Evolutionary conservation across 2,113 vertebrate species (phyloP), one percentile per base, ranked within the genome.

Genomic region (Acinonyx jubatus): DNA sequence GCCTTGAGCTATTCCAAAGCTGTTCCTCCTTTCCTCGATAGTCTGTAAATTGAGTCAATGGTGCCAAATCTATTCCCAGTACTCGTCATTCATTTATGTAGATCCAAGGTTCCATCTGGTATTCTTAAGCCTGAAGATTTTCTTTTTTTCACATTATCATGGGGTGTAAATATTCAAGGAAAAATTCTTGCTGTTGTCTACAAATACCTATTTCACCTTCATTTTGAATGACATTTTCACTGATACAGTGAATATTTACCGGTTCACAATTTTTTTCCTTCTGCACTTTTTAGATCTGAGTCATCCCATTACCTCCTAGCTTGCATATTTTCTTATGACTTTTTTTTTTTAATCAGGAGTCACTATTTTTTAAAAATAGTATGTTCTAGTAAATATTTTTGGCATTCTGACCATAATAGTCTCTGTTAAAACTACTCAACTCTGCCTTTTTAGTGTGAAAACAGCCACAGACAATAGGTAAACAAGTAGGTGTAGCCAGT

Each of bases 41-140:
- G 31, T 61, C 45, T 94, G 57, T 63, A 55, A 96, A 68, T 79
- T 16, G 66, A 85, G 33, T 29, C 69, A 50, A 10, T 48, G 31
- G 18, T 69, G 74, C 41, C 80, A 97, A 79, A 80, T 85, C 33
- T 45, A 61, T 71, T 80, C 55, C 66, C 36, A 91, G 38, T 38
- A 36, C n/a, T 82, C 61, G 78, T 90, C 18, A 16, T 57, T 90
- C 45, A 38, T 84, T 82, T 68, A 48, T 96, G 33, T 65, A 66
- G 18, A 87, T 50, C 33, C 25, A 71, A 9, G 16, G 89, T 91
- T 74, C 86, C 91, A 89, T 66, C 90, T 96, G 90, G 82, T 68
- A 81, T 80, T 31, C 63, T 79, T 82, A 36, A 73, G 33, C 25
- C 27, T 57, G 19, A 89, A 93, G 65, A 91, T 48, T 92, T 52